A percentile compares a stretch with the other conserved stretches of the same genome.
Conservation (phyloP, 2,797 vertebrate species). For the Echeneis naucrates region DNA sequence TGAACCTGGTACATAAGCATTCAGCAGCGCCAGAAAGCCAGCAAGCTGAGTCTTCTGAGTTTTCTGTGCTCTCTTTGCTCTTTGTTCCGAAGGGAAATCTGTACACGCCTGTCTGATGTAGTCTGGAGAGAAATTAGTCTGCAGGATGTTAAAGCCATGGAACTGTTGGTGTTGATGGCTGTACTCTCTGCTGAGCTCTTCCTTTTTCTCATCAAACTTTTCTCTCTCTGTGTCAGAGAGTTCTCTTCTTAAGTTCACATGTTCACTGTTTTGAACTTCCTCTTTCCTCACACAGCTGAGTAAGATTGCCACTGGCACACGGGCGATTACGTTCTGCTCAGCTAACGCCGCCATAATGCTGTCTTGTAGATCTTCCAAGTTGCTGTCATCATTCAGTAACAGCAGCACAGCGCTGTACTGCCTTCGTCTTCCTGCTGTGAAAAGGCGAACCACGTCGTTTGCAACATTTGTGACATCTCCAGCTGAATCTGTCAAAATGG, state of each 20-base stretch:
- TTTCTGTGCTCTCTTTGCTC: rapidly evolving
- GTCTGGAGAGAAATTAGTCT: conserved; percentile 22
- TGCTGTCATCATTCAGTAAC: conserved; percentile 20
- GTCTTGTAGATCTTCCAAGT: background rate
- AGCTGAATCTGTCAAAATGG: conserved; percentile 31
- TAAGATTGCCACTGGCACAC: background rate
- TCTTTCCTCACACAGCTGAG: conserved; percentile 40
- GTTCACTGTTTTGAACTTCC: rapidly evolving
- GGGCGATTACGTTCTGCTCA: rapidly evolving
- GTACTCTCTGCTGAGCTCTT: background rate
- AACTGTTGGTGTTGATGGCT: background rate
- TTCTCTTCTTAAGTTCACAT: rapidly evolving
- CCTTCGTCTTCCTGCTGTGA: background rate
- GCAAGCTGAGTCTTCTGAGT: conserved; percentile 29
- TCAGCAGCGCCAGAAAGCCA: conserved; percentile 35
- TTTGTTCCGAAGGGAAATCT: background rate
- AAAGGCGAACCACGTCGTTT: conserved; percentile 31
- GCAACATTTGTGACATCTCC: conserved; percentile 2
- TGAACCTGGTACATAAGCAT: conserved; percentile 42
- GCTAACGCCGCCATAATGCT: background rate
- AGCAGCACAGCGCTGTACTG: conserved; percentile 47
- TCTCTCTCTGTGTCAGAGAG: conserved; percentile 23
- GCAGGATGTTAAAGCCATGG: conserved; percentile 57
- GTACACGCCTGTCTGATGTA: background rate
- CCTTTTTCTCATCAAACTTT: background rate